phyloP scores from a whole-genome alignment of 2,888 invertebrate genomes.

The Acleris laterana region DNA sequence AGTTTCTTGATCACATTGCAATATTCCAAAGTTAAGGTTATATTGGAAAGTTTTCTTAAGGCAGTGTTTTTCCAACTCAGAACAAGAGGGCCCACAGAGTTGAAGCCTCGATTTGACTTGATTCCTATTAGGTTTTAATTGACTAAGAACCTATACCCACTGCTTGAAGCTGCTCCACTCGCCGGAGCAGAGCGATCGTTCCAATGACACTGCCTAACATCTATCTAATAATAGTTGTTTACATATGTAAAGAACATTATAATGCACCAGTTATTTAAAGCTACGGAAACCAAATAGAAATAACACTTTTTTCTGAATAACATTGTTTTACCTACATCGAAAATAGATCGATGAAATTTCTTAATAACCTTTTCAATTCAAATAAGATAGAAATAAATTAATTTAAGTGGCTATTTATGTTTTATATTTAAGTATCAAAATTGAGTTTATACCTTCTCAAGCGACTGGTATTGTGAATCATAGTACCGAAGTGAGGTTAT shows the following conservation, averaged over 20 bases:
- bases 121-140: too few species aligned
- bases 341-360: slow-evolving; percentile 22
- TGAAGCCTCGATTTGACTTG: too few species aligned
- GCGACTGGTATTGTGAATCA: slow-evolving; percentile 54
- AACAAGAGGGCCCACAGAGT: background rate
- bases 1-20: slow-evolving; percentile 27
- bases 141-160: too few species aligned
- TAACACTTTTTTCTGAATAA: slow-evolving; percentile 10
- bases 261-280: slow-evolving; percentile 23
- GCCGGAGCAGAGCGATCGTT: background rate
- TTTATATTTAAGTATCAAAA: slow-evolving; percentile 34
- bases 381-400: slow-evolving; percentile 32
- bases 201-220: background rate
- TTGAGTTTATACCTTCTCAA: slow-evolving; percentile 53
- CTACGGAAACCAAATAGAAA: slow-evolving; percentile 32
- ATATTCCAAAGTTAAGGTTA: slow-evolving; percentile 45
- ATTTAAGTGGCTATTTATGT: slow-evolving; percentile 38
- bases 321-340: background rate
- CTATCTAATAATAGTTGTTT: background rate
- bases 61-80: background rate
- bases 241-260: background rate
- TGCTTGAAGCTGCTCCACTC: too few species aligned
- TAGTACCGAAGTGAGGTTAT: slow-evolving; percentile 42
- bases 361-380: slow-evolving; percentile 18
- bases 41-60: slow-evolving; percentile 18